Evolutionary conservation across 2,888 invertebrate genomes (phyloP), one percentile per base, ranked within the genome.

Genomic region (Mylabris sibirica): DNA sequence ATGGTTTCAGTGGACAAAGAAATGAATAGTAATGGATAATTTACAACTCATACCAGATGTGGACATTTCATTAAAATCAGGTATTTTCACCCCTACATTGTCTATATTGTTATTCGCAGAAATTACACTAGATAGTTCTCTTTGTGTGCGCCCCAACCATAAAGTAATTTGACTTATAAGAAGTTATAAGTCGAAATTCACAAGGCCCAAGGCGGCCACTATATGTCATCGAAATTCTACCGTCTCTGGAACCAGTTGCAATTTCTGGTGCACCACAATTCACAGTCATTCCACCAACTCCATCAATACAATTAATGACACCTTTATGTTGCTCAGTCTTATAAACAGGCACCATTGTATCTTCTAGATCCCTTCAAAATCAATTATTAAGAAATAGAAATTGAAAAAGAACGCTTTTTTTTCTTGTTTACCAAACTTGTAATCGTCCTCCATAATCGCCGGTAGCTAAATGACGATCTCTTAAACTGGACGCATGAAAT

Each of bases 211-310:
- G n/a, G n/a, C n/a, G n/a, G n/a, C n/a, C n/a, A n/a, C n/a, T n/a
- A n/a, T n/a, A n/a, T n/a, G 2, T 44, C n/a, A 6, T 0, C 1
- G 17, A 44, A 17, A 17, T 44, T 74, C 77, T 86, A 88, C 98
- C 98, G 88, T 98, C 98, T 84, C 95, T 88, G 75, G 97, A 94
- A 5, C 97, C 98, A 5, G 98, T 98, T 0, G 93, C 96, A 77
- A 98, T 91, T 88, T 98, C 98, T 8, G 98, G 97, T 2, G 98
- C 96, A 17, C 98, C 98, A 83, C 93, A 95, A 64, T 94, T 93
- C 2, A 91, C 83, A 64, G 89, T 90, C 44, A 89, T 89, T 0
- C 98, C 98, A 2, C 94, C 97, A 75, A 97, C 90, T 0, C 94
- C 97, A 87, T 98, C 98, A 68, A 98, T 94, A 11, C 91, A 87